phyloP scores from a whole-genome alignment of 2,888 invertebrate genomes.

The Conchocele bisecta region DNA sequence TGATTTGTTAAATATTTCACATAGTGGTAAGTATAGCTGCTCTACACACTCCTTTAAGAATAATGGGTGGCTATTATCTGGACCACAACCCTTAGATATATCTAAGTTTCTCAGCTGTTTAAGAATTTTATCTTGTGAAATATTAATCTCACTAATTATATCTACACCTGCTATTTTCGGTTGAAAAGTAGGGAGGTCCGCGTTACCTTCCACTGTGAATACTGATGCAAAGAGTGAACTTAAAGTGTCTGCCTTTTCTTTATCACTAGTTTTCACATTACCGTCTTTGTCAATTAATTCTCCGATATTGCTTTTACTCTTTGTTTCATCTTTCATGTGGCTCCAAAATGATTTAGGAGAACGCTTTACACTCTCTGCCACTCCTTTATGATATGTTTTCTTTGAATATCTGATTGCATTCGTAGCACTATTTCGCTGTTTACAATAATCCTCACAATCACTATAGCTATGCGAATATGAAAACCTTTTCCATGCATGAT shows the following conservation, averaged over 20 bases:
- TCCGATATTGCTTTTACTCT: not conserved
- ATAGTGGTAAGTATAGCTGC: not conserved
- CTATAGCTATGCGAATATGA: slow-evolving; percentile 5
- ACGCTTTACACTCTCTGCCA: not conserved
- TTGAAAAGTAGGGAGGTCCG: slow-evolving; percentile 1
- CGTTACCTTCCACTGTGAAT: not conserved
- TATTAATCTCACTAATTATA: not conserved
- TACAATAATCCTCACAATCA: slow-evolving; percentile 24
- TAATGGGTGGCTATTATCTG: slow-evolving; percentile 9
- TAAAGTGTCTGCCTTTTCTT: slow-evolving; percentile 7
- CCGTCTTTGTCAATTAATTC: slow-evolving; percentile 6
- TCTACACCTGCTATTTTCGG: not conserved
- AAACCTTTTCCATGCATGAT: no score
- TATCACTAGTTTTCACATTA: slow-evolving; percentile 3
- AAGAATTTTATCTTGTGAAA: not conserved
- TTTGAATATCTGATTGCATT: not conserved
- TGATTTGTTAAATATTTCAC: slow-evolving; percentile 13
- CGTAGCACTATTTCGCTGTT: slow-evolving; percentile 5
- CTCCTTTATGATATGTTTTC: slow-evolving; percentile 6
- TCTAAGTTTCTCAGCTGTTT: slow-evolving; percentile 9
- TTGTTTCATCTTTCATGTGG: slow-evolving; percentile 7
- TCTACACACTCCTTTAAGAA: not conserved
- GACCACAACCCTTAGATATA: slow-evolving; percentile 7
- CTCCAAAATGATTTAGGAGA: slow-evolving; percentile 17
- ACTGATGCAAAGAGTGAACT: slow-evolving; percentile 16